A percentile compares a stretch with the other conserved stretches of the same genome.
These are phyloP conservation scores for Geodia barretti DNA, from an alignment of 37 sponge, comb jelly and placozoan species.

Conservation along the genomic window DNA sequence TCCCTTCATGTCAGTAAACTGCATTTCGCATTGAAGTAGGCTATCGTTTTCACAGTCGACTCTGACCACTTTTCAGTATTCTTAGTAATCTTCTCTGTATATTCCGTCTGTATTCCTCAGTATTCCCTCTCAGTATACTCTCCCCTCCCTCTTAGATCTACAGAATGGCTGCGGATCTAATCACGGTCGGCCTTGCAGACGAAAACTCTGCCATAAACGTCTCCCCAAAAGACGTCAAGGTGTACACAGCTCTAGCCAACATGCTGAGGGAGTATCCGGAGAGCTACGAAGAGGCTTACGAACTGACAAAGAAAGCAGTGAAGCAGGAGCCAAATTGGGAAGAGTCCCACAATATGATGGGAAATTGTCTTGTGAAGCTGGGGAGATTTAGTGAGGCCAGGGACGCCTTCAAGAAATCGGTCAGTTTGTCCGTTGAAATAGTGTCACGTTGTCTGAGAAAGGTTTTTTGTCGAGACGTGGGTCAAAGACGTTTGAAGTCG, in stretches of 20 bases:
- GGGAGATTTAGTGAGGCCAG: slow-evolving; percentile 38
- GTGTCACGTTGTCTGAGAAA: too few species aligned
- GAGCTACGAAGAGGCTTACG: slow-evolving; percentile 66
- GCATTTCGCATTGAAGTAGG: too few species aligned
- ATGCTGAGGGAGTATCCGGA: slow-evolving; percentile 49
- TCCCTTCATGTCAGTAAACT: too few species aligned
- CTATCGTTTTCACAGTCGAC: too few species aligned
- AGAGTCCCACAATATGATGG: slow-evolving; percentile 11
- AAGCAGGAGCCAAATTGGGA: slow-evolving; percentile 31
- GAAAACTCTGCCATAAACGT: slow-evolving; percentile 57
- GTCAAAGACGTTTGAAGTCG: too few species aligned
- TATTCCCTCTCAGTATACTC: too few species aligned
- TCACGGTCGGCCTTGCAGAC: not conserved
- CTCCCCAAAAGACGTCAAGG: slow-evolving; percentile 74
- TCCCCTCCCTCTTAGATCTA: slow-evolving; percentile 27
- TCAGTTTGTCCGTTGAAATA: not conserved
- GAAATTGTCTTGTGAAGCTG: slow-evolving; percentile 52
- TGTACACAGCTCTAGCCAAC: slow-evolving; percentile 81
- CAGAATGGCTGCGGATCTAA: slow-evolving; percentile 54
- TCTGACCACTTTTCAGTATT: too few species aligned
- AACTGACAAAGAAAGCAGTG: slow-evolving; percentile 41
- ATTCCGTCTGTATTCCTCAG: too few species aligned
- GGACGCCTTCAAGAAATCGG: not conserved
- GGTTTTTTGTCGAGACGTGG: too few species aligned
- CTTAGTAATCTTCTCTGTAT: too few species aligned